Percentiles rank a stretch among this genome's conserved stretches.
phyloP scores from a whole-genome alignment of 2,797 vertebrate genomes.

The Benthosema pterotum region DNA sequence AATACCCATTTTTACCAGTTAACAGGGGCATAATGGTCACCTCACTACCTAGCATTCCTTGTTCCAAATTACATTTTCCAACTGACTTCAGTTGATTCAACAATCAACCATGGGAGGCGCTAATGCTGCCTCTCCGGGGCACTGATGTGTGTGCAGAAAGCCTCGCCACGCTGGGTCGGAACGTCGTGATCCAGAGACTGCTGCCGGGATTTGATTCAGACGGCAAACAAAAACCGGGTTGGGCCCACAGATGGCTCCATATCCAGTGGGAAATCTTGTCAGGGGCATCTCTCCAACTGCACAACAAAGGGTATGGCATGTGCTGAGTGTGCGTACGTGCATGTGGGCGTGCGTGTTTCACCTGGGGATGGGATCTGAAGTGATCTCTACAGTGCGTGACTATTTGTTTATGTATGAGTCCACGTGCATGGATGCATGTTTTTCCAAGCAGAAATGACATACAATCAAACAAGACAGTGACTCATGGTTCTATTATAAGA shows the following conservation, averaged over 20 bases:
- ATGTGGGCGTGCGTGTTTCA: not conserved
- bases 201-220: conserved; percentile 55
- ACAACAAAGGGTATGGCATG: conserved; percentile 7
- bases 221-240: conserved; percentile 53
- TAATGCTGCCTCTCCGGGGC: not conserved
- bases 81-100: no score
- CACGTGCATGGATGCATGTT: conserved; percentile 1
- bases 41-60: no score
- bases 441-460: conserved; percentile 22
- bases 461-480: conserved; percentile 25
- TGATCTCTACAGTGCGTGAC: not conserved
- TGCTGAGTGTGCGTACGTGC: not conserved
- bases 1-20: no score
- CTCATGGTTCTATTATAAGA: conserved; percentile 30
- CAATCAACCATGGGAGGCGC: no score
- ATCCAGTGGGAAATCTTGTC: conserved; percentile 63
- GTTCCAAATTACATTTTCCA: no score
- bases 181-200: conserved; percentile 50
- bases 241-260: conserved; percentile 62
- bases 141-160: conserved; percentile 8
- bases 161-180: conserved; percentile 20
- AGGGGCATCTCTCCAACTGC: conserved; percentile 49
- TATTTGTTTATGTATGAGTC: conserved; percentile 2
- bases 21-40: no score
- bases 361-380: not conserved